These are phyloP conservation scores for Tenodera sinensis DNA, from an alignment of 2,888 invertebrate genomes.

Conservation along the genomic window DNA sequence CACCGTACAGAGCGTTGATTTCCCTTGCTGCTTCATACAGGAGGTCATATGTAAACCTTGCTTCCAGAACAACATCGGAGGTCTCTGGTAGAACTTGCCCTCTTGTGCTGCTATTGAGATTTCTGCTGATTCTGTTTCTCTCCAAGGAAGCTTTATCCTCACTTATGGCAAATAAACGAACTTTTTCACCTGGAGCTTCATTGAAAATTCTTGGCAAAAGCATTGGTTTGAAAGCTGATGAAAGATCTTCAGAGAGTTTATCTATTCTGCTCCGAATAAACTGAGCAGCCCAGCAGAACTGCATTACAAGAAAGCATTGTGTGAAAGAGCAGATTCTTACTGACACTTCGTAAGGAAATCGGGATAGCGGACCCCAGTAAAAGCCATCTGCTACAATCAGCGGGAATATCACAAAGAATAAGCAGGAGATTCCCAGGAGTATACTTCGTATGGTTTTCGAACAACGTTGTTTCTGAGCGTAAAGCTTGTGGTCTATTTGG, in stretches of 20 bases:
- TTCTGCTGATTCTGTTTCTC: neutral
- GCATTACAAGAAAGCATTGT: neutral
- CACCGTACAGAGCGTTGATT: neutral
- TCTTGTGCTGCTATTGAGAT: neutral
- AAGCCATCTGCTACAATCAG: neutral
- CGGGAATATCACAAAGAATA: neutral
- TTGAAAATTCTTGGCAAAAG: neutral
- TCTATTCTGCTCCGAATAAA: neutral
- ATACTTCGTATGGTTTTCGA: neutral
- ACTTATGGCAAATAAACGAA: neutral
- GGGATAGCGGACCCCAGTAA: neutral
- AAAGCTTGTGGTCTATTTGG: neutral
- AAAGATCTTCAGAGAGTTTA: neutral
- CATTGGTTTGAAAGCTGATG: neutral
- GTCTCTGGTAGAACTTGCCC: neutral
- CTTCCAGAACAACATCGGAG: neutral
- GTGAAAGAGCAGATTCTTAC: neutral
- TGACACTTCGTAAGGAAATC: neutral
- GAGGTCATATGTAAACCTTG: neutral
- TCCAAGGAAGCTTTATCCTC: neutral
- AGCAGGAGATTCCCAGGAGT: neutral
- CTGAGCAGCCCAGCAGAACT: neutral
- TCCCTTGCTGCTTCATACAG: neutral
- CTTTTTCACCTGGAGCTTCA: neutral
- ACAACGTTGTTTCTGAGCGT: neutral